Evolutionary conservation across 2,113 vertebrate species (phyloP), one percentile per base, ranked within the genome.

Genomic region (Larimichthys crocea): DNA sequence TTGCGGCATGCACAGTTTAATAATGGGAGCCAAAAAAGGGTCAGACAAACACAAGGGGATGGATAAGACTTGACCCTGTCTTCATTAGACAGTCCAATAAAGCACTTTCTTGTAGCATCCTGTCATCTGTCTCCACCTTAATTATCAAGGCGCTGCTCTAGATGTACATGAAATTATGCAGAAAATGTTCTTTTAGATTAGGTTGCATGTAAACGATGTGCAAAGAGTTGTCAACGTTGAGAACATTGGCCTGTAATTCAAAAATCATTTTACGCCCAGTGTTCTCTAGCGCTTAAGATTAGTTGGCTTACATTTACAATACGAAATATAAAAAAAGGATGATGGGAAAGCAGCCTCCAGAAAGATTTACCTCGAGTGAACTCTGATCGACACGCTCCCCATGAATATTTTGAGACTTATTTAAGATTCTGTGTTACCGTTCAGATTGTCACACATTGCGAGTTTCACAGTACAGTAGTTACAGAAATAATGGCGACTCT

Each of bases 1-100:
- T 81, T 76, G 86, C 83, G 83, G 86, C 71, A 72, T 84, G 35
- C 77, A 84, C 63, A 79, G 50, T 90, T 81, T 84, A 61, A 83
- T 74, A 82, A 88, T 79, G 63, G 68, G 52, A 67, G 60, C 14
- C 55, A 79, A 74, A 67, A 79, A 78, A 64, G 49, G 62, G 46
- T 65, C 14, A 19, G 67, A 64, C 31, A 68, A 72, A 56, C 48
- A 62, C 40, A 42, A 29, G 46, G 68, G 17, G 24, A n/a, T 9
- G 50, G 19, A 68, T 15, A n/a, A 60, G 64, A 67, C 14, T 15
- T 79, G 52, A 73, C 60, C 72, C 22, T 26, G 22, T 75, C 20
- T n/a, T 64, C 50, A 67, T 61, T 15, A 56, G 24, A 65, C 55
- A 48, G 22, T 73, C 55, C 44, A 74, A 60, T 73, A 50, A 62